A percentile compares a stretch with the other conserved stretches of the same genome.
Conservation (phyloP, 2,113 vertebrate species). For the Muscicapa adusta region DNA sequence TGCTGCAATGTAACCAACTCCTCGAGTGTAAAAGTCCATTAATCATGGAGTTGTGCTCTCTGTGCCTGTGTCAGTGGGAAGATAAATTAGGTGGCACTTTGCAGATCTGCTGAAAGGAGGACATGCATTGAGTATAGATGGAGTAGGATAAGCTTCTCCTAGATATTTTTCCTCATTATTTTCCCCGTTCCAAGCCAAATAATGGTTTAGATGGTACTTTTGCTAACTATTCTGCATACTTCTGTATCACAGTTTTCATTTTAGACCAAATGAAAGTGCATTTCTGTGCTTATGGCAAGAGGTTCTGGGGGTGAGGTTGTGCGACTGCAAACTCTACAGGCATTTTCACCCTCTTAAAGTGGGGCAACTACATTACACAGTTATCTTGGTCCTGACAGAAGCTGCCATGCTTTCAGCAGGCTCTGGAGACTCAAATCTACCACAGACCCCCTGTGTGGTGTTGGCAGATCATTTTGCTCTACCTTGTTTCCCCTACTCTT, state of each 20-base stretch:
- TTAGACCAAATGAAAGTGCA: not conserved
- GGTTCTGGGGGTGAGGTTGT: not conserved
- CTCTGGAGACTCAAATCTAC: not conserved
- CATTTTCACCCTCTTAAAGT: not conserved
- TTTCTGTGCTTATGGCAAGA: not conserved
- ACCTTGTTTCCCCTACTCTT: not conserved
- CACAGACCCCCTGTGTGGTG: not conserved
- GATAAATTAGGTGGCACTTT: constrained; percentile 15
- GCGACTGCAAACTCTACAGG: not conserved
- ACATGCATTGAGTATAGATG: not conserved
- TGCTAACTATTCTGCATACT: not conserved
- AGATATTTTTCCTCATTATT: not conserved
- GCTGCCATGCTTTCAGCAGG: not conserved
- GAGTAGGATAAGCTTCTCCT: not conserved
- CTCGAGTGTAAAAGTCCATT: not conserved
- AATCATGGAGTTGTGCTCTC: constrained; percentile 10
- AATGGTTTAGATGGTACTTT: not conserved
- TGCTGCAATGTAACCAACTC: constrained; percentile 27
- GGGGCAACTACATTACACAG: not conserved
- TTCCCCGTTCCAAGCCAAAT: not conserved
- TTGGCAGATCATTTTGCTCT: not conserved
- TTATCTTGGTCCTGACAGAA: not conserved
- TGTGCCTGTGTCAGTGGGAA: not conserved
- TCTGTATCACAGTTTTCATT: not conserved
- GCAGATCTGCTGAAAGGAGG: not conserved